Evolutionary conservation across 2,888 invertebrate species (phyloP), one percentile per base, ranked within the genome.

Genomic region (Andrena hattorfiana): DNA sequence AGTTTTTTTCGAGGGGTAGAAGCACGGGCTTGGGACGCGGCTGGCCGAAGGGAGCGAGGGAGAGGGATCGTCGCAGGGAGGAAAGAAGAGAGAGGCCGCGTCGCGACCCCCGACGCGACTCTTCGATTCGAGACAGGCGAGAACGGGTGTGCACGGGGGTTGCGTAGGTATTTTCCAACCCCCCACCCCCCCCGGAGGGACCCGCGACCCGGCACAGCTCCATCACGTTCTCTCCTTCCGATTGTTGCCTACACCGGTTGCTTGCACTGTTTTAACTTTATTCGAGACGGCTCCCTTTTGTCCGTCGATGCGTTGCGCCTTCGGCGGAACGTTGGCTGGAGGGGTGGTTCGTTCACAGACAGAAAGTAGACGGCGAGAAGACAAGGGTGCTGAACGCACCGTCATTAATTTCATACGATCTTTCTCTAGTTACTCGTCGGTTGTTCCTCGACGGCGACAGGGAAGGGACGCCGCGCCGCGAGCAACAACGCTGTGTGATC

Each of bases 21-120:
- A 81, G 66, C 62, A 74, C 74, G 74, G 76, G 79, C 67, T 48
- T 16, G 73, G 42, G 66, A 48, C 69, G 42, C 32, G 30, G 67
- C 62, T 20, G 74, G 62, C 42, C 16, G 49, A 62, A 59, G 64
- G 48, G 62, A 73, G 26, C 35, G 48, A 62, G 10, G 32, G n/a
- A 16, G 30, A n/a, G 35, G 20, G 54, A 26, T 62, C 2, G 48
- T 7, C 32, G 49, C 48, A 16, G 20, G 28, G 67, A 59, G 60
- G n/a, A 32, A 35, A 51, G 30, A 51, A 13, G 60, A 42, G 66
- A 20, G 77, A 73, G 74, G 77, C 67, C 68, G 79, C 76, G 72
- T 64, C 85, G 79, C 87, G 83, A 87, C 78, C 87, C 86, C 85
- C 83, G 79, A 81, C 83, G 87, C 87, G 86, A 87, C 86, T 86